Conservation (phyloP, 64 coral and sea anemone species). For the Exaiptasia diaphana region DNA sequence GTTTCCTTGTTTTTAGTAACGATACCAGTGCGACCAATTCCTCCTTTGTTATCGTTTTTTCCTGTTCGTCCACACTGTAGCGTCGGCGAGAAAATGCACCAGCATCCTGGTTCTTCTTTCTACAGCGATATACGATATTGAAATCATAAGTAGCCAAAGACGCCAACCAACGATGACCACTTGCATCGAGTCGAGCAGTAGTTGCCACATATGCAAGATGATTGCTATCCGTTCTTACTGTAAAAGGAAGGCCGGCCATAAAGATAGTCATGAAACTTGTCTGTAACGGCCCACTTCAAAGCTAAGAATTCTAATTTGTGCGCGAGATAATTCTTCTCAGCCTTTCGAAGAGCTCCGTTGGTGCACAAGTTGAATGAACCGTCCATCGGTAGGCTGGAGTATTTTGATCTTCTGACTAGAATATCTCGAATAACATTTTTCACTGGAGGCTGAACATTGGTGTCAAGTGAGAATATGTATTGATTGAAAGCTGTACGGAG, state of each 20-base stretch:
- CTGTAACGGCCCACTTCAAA: slow-evolving; percentile 12
- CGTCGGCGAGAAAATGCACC: not conserved
- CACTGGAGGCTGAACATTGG: too few relatives aligned
- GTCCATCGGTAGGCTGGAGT: too few relatives aligned
- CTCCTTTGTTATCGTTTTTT: not conserved
- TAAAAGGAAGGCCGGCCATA: not conserved
- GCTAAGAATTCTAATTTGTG: not conserved
- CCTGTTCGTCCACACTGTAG: not conserved
- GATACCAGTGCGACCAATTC: not conserved
- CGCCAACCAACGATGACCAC: not conserved
- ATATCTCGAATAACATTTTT: too few relatives aligned
- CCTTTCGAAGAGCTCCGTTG: too few relatives aligned
- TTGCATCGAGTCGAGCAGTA: not conserved
- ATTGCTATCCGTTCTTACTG: not conserved
- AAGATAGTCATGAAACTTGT: slow-evolving; percentile 4
- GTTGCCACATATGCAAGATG: not conserved
- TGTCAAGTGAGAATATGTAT: too few relatives aligned
- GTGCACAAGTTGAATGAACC: too few relatives aligned
- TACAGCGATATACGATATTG: not conserved
- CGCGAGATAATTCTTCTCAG: not conserved
- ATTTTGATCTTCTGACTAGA: too few relatives aligned
- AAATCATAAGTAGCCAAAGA: not conserved
- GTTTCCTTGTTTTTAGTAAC: not conserved
- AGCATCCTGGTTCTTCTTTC: not conserved
- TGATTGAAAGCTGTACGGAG: too few relatives aligned